Base-by-base conservation (phyloP, 64 coral and sea anemone genomes). In the Actinia tenebrosa region DNA sequence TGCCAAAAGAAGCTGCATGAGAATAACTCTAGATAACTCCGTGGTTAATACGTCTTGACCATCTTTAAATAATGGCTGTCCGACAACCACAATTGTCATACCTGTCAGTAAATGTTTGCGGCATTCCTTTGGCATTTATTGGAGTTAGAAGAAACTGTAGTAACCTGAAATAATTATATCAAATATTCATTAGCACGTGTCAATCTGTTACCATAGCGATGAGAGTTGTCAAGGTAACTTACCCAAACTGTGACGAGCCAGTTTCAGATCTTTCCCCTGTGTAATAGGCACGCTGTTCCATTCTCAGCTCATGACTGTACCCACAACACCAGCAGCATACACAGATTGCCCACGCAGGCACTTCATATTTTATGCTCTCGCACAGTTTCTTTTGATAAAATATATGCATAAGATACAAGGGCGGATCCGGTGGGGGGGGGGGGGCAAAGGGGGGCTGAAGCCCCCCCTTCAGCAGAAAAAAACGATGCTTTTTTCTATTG, bases 281-380 rank as follows among this genome's bases (percentile, higher is more conserved):
- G 16, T 53, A 54, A 26, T 53, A 85, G n/a, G 53, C 55, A 17
- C 90, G 79, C 20, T 92, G 81, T 54, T 92, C 90, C 27, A 80
- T 63, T 10, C 84, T 92, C n/a, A 92, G 46, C 14, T 69, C 60
- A 72, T 92, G 59, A 27, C 80, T 92, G 79, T 92, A 84, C 18
- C 90, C 90, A 77, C 90, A 92, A 68, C 90, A 87, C 90, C 90
- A 92, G 0, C 84, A 80, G 80, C 90, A 92, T 53, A 86, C 86
- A 56, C 90, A 92, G 44, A 92, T 86, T 8, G 90, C 90, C 85
- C 86, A 64, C 1, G 90, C 90, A 26, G 90, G 90, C 4, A 86
- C 90, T 60, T 92, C 90, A 60, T 92, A 92, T 50, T 92, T 92
- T 43, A 92, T 44, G 30, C 79, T 77, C 25, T 92, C 85, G 58